These are phyloP conservation scores for Acanthiza pusilla DNA, from an alignment of 2,797 vertebrate species.

Conservation along the genomic window DNA sequence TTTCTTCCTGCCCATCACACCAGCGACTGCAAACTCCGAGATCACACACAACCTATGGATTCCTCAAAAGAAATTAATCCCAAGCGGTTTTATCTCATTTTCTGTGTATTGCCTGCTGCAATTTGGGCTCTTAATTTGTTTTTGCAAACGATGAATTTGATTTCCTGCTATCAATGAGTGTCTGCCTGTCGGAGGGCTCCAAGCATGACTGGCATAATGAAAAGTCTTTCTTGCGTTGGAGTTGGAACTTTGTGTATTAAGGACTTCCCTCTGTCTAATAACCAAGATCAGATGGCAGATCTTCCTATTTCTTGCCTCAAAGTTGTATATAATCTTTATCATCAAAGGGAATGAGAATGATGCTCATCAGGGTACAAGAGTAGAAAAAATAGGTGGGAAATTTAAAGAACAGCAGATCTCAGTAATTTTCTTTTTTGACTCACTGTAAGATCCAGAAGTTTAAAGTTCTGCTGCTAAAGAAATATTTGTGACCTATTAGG, in stretches of 20 bases:
- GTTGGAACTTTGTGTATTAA: neutral
- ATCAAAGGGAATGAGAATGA: neutral
- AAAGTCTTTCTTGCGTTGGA: neutral
- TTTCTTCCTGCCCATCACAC: neutral
- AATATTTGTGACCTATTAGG: neutral
- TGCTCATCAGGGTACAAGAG: neutral
- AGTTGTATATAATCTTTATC: neutral
- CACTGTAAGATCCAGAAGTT: neutral
- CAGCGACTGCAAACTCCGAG: neutral
- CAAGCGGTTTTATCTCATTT: neutral
- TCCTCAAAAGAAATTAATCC: neutral
- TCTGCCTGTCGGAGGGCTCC: neutral
- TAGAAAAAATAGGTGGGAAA: neutral
- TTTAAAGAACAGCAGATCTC: neutral
- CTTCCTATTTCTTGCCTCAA: neutral
- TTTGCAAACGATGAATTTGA: neutral
- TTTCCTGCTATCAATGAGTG: neutral
- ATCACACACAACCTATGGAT: neutral
- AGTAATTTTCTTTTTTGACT: neutral
- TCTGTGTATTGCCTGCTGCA: neutral
- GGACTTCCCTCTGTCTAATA: neutral
- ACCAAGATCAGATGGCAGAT: neutral
- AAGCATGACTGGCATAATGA: conserved; percentile 33
- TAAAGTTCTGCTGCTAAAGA: neutral
- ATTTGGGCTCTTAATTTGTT: conserved; percentile 35